Percentiles rank a stretch among this genome's conserved stretches.
phyloP scores from a whole-genome alignment of 2,113 vertebrate genomes.

The Elephantulus edwardii region DNA sequence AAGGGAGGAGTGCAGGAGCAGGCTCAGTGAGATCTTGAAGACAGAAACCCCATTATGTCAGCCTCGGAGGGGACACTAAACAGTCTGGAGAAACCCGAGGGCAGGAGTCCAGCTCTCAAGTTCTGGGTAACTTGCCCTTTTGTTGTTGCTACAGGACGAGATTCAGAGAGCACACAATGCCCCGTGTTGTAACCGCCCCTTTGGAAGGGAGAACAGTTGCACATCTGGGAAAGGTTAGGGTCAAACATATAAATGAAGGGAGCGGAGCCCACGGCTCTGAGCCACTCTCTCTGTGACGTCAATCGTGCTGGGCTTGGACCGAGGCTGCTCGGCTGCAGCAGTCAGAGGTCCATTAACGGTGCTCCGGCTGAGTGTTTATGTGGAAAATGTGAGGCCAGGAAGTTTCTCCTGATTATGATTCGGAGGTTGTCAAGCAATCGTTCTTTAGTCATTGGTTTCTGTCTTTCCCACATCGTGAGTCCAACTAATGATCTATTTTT shows the following conservation, averaged over 20 bases:
- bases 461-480: slow-evolving; percentile 34
- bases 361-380: slow-evolving; percentile 83
- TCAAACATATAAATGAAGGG: slow-evolving; percentile 84
- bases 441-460: slow-evolving; percentile 54
- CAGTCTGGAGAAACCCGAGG: not conserved
- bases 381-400: slow-evolving; percentile 88
- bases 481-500: not conserved
- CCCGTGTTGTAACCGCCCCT: slow-evolving; percentile 70
- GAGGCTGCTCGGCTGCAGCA: slow-evolving; percentile 79
- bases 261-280: slow-evolving; percentile 81
- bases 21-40: not conserved
- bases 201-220: slow-evolving; percentile 73
- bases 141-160: slow-evolving; percentile 67
- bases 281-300: slow-evolving; percentile 84
- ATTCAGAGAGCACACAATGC: slow-evolving; percentile 70
- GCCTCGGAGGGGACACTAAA: not conserved
- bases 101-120: not conserved
- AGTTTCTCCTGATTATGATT: slow-evolving; percentile 84
- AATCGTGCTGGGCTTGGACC: slow-evolving; percentile 78
- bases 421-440: slow-evolving; percentile 79
- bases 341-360: slow-evolving; percentile 82
- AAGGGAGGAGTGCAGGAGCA: not conserved
- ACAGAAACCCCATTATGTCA: not conserved
- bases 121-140: slow-evolving; percentile 41
- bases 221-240: slow-evolving; percentile 89